These are phyloP conservation scores for Dendropsophus ebraccatus DNA, from an alignment of 2,113 vertebrate species.

Conservation along the genomic window DNA sequence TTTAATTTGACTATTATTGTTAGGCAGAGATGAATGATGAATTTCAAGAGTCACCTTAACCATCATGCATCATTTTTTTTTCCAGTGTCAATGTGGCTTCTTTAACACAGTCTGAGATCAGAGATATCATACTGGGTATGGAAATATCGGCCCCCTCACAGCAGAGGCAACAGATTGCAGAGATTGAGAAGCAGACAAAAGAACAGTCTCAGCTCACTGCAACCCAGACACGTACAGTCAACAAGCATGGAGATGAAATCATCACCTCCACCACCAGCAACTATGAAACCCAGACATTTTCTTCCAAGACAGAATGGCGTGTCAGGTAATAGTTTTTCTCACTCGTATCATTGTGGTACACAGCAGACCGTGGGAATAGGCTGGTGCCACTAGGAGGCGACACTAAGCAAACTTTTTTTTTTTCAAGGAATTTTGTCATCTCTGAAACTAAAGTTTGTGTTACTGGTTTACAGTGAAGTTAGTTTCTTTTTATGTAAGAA, in stretches of 20 bases:
- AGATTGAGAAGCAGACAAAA: conserved; percentile 99
- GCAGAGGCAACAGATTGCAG: conserved; percentile 98
- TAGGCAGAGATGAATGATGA: background rate
- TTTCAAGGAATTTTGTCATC: no score
- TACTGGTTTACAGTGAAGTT: no score
- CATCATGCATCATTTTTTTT: background rate
- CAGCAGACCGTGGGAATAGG: no score
- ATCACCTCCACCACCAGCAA: conserved; percentile 99
- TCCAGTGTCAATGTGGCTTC: conserved; percentile 96
- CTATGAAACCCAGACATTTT: conserved; percentile 98
- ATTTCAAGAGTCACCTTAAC: background rate
- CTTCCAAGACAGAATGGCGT: conserved; percentile 97
- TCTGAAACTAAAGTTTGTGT: no score
- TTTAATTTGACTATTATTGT: background rate
- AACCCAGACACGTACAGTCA: conserved; percentile 96
- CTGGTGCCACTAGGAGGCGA: no score
- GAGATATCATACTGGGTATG: conserved; percentile 99
- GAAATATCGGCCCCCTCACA: conserved; percentile 98
- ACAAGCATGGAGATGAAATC: conserved; percentile 98
- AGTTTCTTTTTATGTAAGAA: no score
- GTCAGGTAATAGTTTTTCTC: conserved; percentile 82
- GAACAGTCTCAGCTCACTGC: conserved; percentile 97
- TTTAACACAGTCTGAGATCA: conserved; percentile 96
- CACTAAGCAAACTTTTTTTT: no score
- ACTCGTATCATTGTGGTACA: no score